Percentiles rank a stretch among this genome's conserved stretches.
phyloP scores from a whole-genome alignment of 2,797 vertebrate genomes.

The Sebastes matsubarae region DNA sequence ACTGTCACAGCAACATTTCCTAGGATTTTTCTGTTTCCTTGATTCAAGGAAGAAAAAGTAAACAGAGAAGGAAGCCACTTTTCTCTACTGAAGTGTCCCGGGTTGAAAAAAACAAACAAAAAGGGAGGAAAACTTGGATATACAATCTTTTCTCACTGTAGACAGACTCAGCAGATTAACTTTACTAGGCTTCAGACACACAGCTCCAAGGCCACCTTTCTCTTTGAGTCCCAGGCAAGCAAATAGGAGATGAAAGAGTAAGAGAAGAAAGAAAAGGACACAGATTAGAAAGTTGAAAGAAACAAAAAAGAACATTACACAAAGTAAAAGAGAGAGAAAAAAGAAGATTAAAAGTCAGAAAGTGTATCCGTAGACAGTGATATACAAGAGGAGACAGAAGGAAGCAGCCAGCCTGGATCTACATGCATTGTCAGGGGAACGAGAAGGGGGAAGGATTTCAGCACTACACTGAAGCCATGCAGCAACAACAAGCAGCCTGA shows the following conservation, averaged over 20 bases:
- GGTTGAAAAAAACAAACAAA: slow-evolving; percentile 23
- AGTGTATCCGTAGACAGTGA: slow-evolving; percentile 17
- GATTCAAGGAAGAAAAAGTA: slow-evolving; percentile 95
- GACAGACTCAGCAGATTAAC: slow-evolving; percentile 89
- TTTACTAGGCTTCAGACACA: slow-evolving; percentile 90
- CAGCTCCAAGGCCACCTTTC: slow-evolving; percentile 94
- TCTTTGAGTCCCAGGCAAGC: slow-evolving; percentile 83
- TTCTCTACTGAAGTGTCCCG: slow-evolving; percentile 87
- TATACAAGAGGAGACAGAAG: slow-evolving; percentile 5
- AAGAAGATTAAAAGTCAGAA: slow-evolving; percentile 44
- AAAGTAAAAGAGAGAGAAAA: background rate
- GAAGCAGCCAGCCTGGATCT: slow-evolving; percentile 39
- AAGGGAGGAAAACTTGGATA: slow-evolving; percentile 45
- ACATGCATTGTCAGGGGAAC: slow-evolving; percentile 53
- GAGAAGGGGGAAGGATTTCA: slow-evolving; percentile 49
- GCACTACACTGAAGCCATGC: slow-evolving; percentile 71
- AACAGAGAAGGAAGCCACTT: slow-evolving; percentile 84
- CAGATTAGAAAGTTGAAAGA: slow-evolving; percentile 24
- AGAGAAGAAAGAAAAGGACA: slow-evolving; percentile 12
- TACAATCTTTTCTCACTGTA: slow-evolving; percentile 88
- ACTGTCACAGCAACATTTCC: slow-evolving; percentile 78
- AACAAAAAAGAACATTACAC: slow-evolving; percentile 1
- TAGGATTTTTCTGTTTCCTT: slow-evolving; percentile 91
- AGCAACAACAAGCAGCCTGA: slow-evolving; percentile 47
- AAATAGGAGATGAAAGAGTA: slow-evolving; percentile 45